Conservation (phyloP, 1,140 invertebrate species). For the Yoshiicerus persimilis region DNA sequence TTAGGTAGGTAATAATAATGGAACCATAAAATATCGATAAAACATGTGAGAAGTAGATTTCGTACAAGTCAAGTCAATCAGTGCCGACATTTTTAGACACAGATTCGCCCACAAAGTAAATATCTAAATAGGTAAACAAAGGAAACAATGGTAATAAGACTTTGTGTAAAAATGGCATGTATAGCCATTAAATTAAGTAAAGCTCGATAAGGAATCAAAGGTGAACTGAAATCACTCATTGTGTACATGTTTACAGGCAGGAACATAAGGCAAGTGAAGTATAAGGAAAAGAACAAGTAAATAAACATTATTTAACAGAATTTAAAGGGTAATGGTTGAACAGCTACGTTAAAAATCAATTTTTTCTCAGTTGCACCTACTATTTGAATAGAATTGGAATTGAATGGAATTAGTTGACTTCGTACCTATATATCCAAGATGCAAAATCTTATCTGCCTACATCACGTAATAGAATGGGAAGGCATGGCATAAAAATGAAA, state of each 20-base stretch:
- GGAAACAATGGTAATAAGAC: neutral
- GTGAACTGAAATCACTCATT: neutral
- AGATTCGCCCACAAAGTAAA: neutral
- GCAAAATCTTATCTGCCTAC: neutral
- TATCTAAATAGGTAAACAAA: neutral
- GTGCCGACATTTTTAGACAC: neutral
- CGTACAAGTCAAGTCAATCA: neutral
- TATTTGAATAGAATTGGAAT: neutral
- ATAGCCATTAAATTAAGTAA: neutral
- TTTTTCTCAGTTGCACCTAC: neutral
- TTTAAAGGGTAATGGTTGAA: neutral
- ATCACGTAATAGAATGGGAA: neutral
- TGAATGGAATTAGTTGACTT: neutral
- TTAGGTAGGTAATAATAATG: neutral
- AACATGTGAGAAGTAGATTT: neutral
- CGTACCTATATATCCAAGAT: neutral
- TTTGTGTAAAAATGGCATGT: neutral
- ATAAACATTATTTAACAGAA: neutral
- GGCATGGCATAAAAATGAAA: neutral
- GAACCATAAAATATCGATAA: neutral
- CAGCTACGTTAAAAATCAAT: neutral
- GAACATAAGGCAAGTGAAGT: neutral
- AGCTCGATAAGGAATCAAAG: constrained; percentile 3
- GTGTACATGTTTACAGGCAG: neutral
- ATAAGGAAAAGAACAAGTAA: neutral